Conservation (phyloP, 2,113 vertebrate genomes). For the Bufo bufo region DNA sequence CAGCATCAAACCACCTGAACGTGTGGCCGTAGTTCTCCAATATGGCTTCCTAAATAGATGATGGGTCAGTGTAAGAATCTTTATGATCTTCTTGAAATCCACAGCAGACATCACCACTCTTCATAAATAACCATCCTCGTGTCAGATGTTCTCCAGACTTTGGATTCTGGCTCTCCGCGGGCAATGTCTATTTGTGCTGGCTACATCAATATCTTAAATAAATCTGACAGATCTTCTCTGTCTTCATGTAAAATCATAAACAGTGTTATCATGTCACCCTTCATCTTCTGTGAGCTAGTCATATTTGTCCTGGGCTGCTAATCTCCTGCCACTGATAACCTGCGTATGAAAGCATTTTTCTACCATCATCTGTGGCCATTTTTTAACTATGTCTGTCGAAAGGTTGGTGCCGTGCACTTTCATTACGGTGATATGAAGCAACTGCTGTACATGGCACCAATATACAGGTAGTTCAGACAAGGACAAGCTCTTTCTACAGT, state of each 20-base stretch:
- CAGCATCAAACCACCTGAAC: too few relatives aligned
- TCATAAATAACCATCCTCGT: neutral
- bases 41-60: neutral
- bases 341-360: slow-evolving; percentile 30
- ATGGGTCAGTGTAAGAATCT: neutral
- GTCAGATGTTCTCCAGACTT: slow-evolving; percentile 34
- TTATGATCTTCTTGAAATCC: slow-evolving; percentile 12
- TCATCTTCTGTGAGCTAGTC: slow-evolving; percentile 42
- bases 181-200: neutral
- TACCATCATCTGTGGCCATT: neutral
- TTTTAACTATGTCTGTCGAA: slow-evolving; percentile 18
- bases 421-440: slow-evolving; percentile 1
- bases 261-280: slow-evolving; percentile 41
- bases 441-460: neutral
- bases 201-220: slow-evolving; percentile 25
- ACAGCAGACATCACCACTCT: slow-evolving; percentile 1
- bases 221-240: slow-evolving; percentile 35
- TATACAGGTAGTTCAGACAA: neutral
- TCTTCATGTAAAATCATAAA: slow-evolving; percentile 38
- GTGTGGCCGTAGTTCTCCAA: too few relatives aligned
- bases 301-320: slow-evolving; percentile 15
- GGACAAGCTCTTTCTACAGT: too few relatives aligned
- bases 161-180: neutral
- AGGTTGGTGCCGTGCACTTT: neutral
- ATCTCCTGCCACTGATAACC: slow-evolving; percentile 51